Evolutionary conservation across 2,888 invertebrate genomes (phyloP).

Genomic region (Drosophila colorata): DNA sequence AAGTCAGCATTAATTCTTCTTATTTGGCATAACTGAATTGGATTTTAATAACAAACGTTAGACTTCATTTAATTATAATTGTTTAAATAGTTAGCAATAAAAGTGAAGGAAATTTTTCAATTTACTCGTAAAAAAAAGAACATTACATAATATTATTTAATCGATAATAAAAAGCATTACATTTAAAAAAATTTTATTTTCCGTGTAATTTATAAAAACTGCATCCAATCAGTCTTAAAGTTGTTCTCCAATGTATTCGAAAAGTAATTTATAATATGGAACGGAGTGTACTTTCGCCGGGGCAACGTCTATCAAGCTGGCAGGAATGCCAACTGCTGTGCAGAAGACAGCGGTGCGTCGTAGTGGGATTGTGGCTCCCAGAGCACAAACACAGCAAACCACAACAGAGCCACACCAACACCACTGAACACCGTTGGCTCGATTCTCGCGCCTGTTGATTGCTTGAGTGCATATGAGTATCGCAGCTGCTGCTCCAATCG

Average conservation of each 20-base stretch:
- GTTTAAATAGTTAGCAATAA: no score
- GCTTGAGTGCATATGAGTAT: conserved; percentile 74
- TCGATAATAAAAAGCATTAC: no score
- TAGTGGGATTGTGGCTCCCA: conserved; percentile 34
- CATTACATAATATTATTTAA: no score
- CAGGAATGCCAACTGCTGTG: conserved; percentile 66
- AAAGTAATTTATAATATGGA: neutral
- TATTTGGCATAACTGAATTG: no score
- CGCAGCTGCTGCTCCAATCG: conserved; percentile 50
- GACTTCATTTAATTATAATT: no score
- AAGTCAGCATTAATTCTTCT: no score
- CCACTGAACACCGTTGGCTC: conserved; percentile 12
- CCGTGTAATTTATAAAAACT: neutral
- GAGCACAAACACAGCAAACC: conserved; percentile 12
- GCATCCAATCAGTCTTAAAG: no score
- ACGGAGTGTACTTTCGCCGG: conserved; percentile 12
- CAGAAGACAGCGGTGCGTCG: conserved; percentile 37
- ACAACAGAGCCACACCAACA: conserved; percentile 11
- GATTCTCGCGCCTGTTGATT: conserved; percentile 70
- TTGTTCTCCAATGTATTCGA: no score
- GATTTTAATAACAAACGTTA: no score
- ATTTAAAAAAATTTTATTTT: neutral
- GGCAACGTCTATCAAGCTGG: conserved; percentile 51
- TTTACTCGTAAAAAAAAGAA: no score
- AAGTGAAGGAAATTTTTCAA: no score